Evolutionary conservation across 2,113 vertebrate genomes (phyloP), one percentile per base, ranked within the genome.

Genomic region (Megatriorchis doriae): DNA sequence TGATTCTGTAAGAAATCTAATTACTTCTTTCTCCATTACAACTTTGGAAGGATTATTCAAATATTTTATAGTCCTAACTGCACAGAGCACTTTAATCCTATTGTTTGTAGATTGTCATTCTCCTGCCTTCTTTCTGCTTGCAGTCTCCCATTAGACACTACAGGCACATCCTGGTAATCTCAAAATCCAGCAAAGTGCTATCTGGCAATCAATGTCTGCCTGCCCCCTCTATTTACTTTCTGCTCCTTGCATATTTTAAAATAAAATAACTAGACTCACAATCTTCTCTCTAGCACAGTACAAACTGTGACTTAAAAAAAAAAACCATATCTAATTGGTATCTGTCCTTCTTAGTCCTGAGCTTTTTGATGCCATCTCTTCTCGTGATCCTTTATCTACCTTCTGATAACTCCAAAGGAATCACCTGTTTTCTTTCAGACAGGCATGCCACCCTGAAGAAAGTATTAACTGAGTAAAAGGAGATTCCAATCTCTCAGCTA

Each of bases 211-310:
- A 97, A 83, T 95, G 92, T 15, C 88, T 89, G 91, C 91, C 92
- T 95, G 65, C 65, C 43, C 56, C 68, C 36, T 96, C 61, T 97
- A 20, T 98, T 97, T 97, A 72, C 96, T 93, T 97, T 97, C 32
- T 62, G 13, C 67, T 92, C 83, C 89, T 96, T 97, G 85, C 94
- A 96, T 97, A 96, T 96, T 97, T 98, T 97, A 97, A 96, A 90
- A 45, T 38, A 19, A 50, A 86, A 87, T 52, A 97, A 88, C 36
- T 26, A 83, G 56, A 58, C 65, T 81, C 34, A 32, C 62, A 91
- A 17, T 81, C 80, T 92, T 81, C 56, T 62, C 29, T 97, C 72
- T 66, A 63, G 83, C 81, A 81, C 82, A 92, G 62, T 90, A 93
- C 62, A 93, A 96, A 73, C 42, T 63, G 6, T 50, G 70, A 81